phyloP scores from a whole-genome alignment of 2,113 vertebrate species.

The Zosterops lateralis region DNA sequence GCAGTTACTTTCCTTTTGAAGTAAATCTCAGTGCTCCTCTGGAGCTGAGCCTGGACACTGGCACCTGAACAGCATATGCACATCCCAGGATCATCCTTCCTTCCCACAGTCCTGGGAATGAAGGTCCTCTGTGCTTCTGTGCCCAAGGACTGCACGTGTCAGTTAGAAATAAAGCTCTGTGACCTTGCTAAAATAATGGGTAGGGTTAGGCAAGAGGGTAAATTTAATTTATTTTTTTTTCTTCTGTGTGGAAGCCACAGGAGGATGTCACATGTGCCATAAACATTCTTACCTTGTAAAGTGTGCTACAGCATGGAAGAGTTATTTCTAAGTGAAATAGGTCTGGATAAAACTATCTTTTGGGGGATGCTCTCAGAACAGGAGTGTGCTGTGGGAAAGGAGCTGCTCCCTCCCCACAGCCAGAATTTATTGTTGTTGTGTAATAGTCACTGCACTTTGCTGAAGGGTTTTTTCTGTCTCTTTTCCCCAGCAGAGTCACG shows the following conservation, averaged over 20 bases:
- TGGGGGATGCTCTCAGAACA: background rate
- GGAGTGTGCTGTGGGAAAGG: background rate
- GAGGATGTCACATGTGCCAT: background rate
- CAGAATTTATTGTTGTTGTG: too few relatives aligned
- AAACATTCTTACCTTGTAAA: background rate
- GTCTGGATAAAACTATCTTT: background rate
- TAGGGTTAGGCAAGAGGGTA: background rate
- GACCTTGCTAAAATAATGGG: background rate
- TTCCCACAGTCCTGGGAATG: background rate
- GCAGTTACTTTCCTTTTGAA: background rate
- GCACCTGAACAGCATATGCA: background rate
- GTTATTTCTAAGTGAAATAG: background rate
- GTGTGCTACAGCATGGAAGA: background rate
- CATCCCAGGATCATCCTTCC: background rate
- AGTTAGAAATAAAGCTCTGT: background rate
- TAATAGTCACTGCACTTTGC: too few relatives aligned
- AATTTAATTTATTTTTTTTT: background rate
- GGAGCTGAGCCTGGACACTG: background rate
- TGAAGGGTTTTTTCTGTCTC: background rate
- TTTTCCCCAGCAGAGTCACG: conserved; percentile 58
- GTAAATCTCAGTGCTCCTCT: background rate
- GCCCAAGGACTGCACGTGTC: background rate
- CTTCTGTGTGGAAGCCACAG: background rate
- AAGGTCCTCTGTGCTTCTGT: background rate
- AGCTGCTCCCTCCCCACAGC: background rate